A percentile compares a stretch with the other conserved stretches of the same genome.
Conservation (phyloP, 2,797 vertebrate species). For the Artibeus jamaicensis region DNA sequence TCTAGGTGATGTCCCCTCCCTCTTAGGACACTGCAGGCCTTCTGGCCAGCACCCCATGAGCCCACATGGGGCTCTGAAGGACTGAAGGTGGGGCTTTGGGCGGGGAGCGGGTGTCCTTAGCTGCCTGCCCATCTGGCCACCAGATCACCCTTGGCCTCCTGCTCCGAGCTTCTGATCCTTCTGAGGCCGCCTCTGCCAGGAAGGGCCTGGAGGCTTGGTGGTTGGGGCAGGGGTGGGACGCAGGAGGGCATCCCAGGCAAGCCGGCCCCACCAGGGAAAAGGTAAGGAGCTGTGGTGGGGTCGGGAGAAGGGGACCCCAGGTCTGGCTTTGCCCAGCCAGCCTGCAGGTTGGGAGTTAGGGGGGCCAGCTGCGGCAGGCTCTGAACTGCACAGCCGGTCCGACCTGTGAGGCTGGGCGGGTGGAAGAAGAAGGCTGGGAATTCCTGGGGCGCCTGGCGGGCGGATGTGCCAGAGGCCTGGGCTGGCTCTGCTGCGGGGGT, state of each 20-base stretch:
- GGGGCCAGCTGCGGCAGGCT: background rate
- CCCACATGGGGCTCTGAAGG: background rate
- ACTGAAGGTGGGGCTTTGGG: background rate
- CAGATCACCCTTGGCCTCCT: background rate
- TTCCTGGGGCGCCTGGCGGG: constrained; percentile 41
- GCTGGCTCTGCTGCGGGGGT: constrained; percentile 24
- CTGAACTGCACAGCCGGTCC: background rate
- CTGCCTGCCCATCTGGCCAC: background rate
- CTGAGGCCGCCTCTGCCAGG: background rate
- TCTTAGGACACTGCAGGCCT: background rate
- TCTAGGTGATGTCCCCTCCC: background rate
- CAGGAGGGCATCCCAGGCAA: background rate
- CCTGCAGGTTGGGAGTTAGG: background rate
- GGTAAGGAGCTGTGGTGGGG: background rate
- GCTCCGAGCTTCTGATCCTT: background rate
- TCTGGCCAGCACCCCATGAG: background rate
- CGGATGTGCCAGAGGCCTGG: constrained; percentile 54
- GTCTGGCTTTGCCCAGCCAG: background rate
- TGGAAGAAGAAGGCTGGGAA: constrained; percentile 15
- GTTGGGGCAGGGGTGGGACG: background rate
- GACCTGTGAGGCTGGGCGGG: background rate
- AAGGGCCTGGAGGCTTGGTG: background rate
- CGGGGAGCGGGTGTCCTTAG: background rate
- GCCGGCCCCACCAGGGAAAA: background rate
- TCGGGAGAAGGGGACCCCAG: background rate